phyloP scores from a whole-genome alignment of 2,113 vertebrate genomes.

The Aix galericulata region DNA sequence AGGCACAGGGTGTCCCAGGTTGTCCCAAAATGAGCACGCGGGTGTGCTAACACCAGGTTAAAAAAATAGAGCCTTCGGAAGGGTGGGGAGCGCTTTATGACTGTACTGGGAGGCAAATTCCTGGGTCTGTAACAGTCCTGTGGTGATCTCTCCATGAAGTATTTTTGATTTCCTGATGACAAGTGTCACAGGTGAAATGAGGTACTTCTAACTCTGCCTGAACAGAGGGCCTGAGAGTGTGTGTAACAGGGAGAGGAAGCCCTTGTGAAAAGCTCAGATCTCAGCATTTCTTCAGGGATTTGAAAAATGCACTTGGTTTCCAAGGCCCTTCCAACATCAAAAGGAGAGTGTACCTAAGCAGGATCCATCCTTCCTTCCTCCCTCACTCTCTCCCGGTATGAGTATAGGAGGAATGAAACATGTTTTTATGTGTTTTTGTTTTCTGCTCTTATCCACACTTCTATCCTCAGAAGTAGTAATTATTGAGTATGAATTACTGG shows the following conservation, averaged over 20 bases:
- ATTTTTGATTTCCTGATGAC: not conserved
- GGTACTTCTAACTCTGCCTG: not conserved
- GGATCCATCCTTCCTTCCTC: not conserved
- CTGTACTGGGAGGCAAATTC: rapidly evolving
- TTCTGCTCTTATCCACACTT: not conserved
- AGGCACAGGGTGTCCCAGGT: not conserved
- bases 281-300: not conserved
- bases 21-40: rapidly evolving
- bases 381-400: not conserved
- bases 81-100: rapidly evolving
- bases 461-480: not conserved
- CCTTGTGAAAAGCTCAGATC: not conserved
- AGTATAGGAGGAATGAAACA: rapidly evolving
- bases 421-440: not conserved
- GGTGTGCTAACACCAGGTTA: not conserved
- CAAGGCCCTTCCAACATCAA: not conserved
- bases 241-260: not conserved
- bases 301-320: not conserved
- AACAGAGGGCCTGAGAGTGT: too few relatives aligned
- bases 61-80: not conserved
- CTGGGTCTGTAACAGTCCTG: rapidly evolving
- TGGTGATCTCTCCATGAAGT: not conserved
- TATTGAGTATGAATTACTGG: not conserved
- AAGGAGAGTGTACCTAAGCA: not conserved
- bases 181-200: not conserved